Evolutionary conservation across 2,888 invertebrate genomes (phyloP).

Genomic region (Podabrus alpinus): DNA sequence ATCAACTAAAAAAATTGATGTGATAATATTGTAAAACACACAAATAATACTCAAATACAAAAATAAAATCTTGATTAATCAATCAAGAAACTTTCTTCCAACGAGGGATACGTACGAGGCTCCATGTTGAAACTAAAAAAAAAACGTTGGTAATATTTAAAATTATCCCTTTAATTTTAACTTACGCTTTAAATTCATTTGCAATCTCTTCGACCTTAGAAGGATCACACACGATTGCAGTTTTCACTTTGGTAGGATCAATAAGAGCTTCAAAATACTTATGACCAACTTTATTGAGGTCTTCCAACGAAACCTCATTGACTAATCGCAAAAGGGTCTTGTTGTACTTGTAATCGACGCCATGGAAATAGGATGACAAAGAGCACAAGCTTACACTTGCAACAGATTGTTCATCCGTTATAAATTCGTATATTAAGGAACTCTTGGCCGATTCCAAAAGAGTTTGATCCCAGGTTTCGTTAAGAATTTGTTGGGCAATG

Average conservation of each 20-base stretch:
- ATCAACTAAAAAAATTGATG: neutral
- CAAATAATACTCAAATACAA: neutral
- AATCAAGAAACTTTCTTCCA: constrained; percentile 69
- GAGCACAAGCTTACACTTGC: constrained; percentile 74
- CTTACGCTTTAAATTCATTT: constrained; percentile 63
- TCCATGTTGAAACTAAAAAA: constrained; percentile 63
- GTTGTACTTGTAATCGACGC: constrained; percentile 69
- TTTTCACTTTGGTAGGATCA: constrained; percentile 61
- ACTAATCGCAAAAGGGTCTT: constrained; percentile 69
- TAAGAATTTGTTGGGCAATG: constrained; percentile 67
- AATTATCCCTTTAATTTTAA: neutral
- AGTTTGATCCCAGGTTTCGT: constrained; percentile 70
- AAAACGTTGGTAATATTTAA: constrained; percentile 26
- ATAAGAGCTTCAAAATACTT: constrained; percentile 74
- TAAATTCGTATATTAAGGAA: constrained; percentile 84
- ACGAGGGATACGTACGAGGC: constrained; percentile 62
- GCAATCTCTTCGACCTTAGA: constrained; percentile 71
- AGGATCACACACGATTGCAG: constrained; percentile 79
- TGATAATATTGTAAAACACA: neutral
- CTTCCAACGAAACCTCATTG: constrained; percentile 65
- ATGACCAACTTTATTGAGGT: constrained; percentile 69
- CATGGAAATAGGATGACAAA: constrained; percentile 72
- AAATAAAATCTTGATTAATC: neutral
- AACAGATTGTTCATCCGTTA: constrained; percentile 79
- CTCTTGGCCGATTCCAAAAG: constrained; percentile 83